phyloP scores from a whole-genome alignment of 2,888 invertebrate genomes.

The Arrhopalites spinosus region DNA sequence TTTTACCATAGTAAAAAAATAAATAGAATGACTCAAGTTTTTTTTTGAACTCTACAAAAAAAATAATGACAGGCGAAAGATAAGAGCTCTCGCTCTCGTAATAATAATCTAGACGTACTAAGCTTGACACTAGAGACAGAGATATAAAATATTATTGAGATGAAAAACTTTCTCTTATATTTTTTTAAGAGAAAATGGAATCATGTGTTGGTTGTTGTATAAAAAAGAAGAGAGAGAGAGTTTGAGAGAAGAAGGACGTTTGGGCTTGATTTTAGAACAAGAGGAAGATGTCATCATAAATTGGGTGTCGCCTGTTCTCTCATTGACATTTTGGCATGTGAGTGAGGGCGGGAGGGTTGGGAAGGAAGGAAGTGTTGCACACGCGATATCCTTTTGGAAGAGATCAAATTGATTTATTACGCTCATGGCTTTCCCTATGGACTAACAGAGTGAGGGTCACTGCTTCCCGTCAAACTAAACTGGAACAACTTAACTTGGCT shows the following conservation, averaged over 20 bases:
- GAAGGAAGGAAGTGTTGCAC: conserved; percentile 28
- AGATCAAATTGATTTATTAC: conserved; percentile 38
- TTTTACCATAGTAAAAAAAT: no score
- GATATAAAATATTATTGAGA: not conserved
- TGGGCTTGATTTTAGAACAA: not conserved
- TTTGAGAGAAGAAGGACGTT: not conserved
- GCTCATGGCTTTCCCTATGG: conserved; percentile 17
- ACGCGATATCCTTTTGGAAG: conserved; percentile 13
- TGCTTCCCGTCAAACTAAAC: conserved; percentile 5
- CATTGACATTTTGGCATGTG: conserved; percentile 21
- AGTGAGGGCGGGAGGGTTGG: not conserved
- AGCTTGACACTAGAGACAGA: not conserved
- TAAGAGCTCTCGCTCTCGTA: no score
- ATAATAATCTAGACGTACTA: no score
- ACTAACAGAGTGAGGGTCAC: conserved; percentile 16
- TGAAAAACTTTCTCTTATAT: not conserved
- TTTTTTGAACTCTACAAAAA: no score
- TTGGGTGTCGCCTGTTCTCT: not conserved
- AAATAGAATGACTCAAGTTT: no score
- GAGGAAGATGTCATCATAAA: conserved; percentile 19
- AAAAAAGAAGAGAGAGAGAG: not conserved
- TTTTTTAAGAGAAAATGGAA: not conserved
- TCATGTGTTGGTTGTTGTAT: not conserved
- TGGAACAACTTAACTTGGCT: conserved; percentile 14
- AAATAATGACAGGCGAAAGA: no score